Conservation (phyloP, 2,888 invertebrate species). For the Stenotaenia linearis region DNA sequence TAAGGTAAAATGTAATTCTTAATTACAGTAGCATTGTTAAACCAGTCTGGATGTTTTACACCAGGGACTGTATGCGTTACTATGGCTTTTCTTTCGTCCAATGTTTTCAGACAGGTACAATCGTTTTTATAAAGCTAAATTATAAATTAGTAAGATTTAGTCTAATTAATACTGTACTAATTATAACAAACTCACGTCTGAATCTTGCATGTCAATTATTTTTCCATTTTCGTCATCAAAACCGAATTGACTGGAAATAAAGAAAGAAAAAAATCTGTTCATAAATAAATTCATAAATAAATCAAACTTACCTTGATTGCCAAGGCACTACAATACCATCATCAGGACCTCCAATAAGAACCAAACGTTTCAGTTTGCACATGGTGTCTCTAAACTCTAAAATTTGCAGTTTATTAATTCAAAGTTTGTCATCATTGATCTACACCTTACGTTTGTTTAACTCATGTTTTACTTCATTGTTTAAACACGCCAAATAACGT, state of each 20-base stretch:
- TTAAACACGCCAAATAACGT: neutral
- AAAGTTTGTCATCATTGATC: neutral
- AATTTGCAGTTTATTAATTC: neutral
- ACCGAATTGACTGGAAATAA: conserved; percentile 74
- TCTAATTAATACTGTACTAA: neutral
- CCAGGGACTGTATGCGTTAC: conserved; percentile 65
- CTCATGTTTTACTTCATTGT: conserved; percentile 7
- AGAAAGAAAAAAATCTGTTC: conserved; percentile 38
- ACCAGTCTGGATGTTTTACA: conserved; percentile 80
- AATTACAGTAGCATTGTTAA: conserved; percentile 66
- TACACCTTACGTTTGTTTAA: neutral
- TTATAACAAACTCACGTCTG: conserved; percentile 48
- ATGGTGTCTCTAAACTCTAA: conserved; percentile 57
- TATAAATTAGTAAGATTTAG: neutral
- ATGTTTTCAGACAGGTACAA: conserved; percentile 68
- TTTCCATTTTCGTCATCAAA: conserved; percentile 67
- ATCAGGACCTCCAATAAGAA: conserved; percentile 85
- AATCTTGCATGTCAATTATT: conserved; percentile 61
- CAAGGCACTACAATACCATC: conserved; percentile 91
- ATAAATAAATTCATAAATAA: neutral
- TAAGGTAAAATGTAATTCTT: conserved; percentile 66
- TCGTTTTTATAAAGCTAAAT: conserved; percentile 64
- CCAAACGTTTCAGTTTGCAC: conserved; percentile 64
- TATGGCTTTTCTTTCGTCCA: conserved; percentile 62
- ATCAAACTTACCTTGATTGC: conserved; percentile 69